phyloP scores from a whole-genome alignment of 92 coral and sea anemone species.

The Phenganax subtilis region DNA sequence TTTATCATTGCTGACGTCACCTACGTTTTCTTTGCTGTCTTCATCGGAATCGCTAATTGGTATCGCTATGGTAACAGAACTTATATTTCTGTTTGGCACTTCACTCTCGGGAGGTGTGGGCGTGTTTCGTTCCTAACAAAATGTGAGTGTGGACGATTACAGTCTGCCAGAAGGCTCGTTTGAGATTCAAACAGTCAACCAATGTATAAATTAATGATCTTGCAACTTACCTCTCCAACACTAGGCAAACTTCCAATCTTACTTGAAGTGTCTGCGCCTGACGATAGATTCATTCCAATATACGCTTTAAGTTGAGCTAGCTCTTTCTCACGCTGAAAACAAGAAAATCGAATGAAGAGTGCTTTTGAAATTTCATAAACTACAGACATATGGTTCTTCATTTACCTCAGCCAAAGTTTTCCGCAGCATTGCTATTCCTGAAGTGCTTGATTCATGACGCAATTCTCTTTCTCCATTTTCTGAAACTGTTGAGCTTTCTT shows the following conservation, averaged over 20 bases:
- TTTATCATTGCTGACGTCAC: slow-evolving; percentile 6
- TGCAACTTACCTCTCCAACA: slow-evolving; percentile 22
- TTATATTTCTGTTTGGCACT: not conserved
- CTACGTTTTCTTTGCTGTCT: slow-evolving; percentile 6
- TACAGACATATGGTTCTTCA: not conserved
- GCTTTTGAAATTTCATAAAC: not conserved
- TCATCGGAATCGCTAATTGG: slow-evolving; percentile 10
- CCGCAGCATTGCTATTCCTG: slow-evolving; percentile 8
- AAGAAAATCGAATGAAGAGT: not conserved
- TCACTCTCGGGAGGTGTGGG: not conserved
- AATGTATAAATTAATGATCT: no score
- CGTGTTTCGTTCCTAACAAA: not conserved
- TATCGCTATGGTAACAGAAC: slow-evolving; percentile 14
- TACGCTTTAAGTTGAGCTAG: slow-evolving; percentile 23
- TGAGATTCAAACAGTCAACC: not conserved
- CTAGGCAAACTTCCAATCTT: slow-evolving; percentile 27
- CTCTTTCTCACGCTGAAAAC: slow-evolving; percentile 22
- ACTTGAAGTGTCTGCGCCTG: slow-evolving; percentile 10
- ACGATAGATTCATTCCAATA: slow-evolving; percentile 15
- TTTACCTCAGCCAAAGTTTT: slow-evolving; percentile 17
- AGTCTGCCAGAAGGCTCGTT: not conserved
- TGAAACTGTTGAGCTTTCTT: not conserved
- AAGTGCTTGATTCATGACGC: not conserved
- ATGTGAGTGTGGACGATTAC: not conserved
- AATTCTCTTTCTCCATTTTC: slow-evolving; percentile 1